phyloP scores from a whole-genome alignment of 1,140 invertebrate species.

The Leucophenga varia region DNA sequence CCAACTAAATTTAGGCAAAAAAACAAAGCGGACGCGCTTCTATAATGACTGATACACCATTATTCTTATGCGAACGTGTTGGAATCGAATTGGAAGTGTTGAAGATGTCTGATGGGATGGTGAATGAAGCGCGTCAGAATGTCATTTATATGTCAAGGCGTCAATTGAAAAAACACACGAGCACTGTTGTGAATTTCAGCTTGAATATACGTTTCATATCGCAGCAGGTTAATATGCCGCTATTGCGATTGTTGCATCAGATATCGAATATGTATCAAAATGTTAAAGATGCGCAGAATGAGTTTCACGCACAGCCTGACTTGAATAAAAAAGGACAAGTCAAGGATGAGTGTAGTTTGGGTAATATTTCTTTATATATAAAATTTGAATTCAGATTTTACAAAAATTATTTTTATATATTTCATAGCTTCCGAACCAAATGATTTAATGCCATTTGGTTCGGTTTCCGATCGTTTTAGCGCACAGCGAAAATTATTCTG shows the following conservation, averaged over 20 bases:
- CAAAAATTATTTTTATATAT: background rate
- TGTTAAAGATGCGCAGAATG: constrained; percentile 90
- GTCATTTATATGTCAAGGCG: constrained; percentile 82
- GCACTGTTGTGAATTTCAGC: constrained; percentile 84
- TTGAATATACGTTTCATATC: constrained; percentile 84
- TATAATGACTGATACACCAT: constrained; percentile 76
- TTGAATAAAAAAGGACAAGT: constrained; percentile 55
- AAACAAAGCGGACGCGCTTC: constrained; percentile 60
- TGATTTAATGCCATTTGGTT: constrained; percentile 58
- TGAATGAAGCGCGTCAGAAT: constrained; percentile 80
- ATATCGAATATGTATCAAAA: constrained; percentile 98
- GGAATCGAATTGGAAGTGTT: constrained; percentile 85
- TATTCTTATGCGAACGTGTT: constrained; percentile 90
- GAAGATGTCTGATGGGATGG: constrained; percentile 85
- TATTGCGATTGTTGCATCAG: constrained; percentile 90
- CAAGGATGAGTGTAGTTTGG: constrained; percentile 56
- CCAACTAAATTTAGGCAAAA: constrained; percentile 37
- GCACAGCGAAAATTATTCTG: constrained; percentile 42
- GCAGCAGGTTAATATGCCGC: constrained; percentile 93
- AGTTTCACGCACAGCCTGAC: constrained; percentile 73
- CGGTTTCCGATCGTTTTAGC: constrained; percentile 51
- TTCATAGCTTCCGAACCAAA: constrained; percentile 65
- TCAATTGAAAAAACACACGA: constrained; percentile 86
- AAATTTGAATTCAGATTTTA: background rate
- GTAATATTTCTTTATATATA: constrained; percentile 23